Evolutionary conservation across 1,140 invertebrate genomes (phyloP), one percentile per base, ranked within the genome.

Genomic region (Cecropterus lyciades): DNA sequence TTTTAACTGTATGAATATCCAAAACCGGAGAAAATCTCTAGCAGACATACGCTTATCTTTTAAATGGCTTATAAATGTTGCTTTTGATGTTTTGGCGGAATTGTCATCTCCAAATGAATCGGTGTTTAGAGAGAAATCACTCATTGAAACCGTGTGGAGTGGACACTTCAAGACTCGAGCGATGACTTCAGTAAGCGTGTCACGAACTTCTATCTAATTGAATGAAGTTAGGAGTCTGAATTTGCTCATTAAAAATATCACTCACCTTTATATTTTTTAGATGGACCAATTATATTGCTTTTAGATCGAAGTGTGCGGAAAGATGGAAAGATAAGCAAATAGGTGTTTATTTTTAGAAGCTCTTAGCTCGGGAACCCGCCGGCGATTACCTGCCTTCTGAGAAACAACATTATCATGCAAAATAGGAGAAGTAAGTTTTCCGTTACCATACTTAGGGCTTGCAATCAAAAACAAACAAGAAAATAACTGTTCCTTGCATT

Each of bases 111-210:
- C 24, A 40, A 53, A 53, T 53, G 27, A 53, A 53, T 37, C 30
- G 30, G 33, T 11, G 7, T 37, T 37, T 11, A 37, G 14, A 24
- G 27, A 37, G 27, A 15, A 37, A 51, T 51, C 43, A 69, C 62
- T 74, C 71, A 73, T 71, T 69, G 66, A 73, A 68, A 65, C 49
- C 64, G 42, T 37, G 17, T 11, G 15, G 8, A 56, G 20, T 59
- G 42, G 48, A 27, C 64, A 62, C 20, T 42, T 33, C 51, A 40
- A 68, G 42, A 63, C 56, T 63, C 67, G 67, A 73, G 62, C 45
- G 42, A 27, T 33, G n/a, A 57, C 52, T 49, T 48, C 42, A 6
- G 43, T 33, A 42, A 27, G 17, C 42, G 14, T 59, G 37, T 59
- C 42, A 59, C 56, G 56, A 59, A 33, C 56, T 46, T 59, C 14